These are phyloP conservation scores for Protomyctophum bolini DNA, from an alignment of 2,113 vertebrate genomes.

Conservation along the genomic window DNA sequence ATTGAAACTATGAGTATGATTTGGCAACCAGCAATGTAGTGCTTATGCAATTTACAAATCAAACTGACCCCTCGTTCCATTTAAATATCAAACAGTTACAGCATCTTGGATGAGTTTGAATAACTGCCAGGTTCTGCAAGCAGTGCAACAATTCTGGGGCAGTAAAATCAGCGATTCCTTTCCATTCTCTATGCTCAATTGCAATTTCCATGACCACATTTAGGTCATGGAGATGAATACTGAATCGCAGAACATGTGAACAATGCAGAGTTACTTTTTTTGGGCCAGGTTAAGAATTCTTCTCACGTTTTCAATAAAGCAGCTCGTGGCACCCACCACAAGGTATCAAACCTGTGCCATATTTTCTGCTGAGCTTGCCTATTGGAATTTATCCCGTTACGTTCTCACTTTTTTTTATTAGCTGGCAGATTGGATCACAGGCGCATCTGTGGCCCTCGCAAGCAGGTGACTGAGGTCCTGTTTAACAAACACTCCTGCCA, in stretches of 20 bases:
- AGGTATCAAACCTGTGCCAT: constrained; percentile 55
- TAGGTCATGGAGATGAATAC: neutral
- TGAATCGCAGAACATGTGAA: neutral
- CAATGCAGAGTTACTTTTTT: constrained; percentile 20
- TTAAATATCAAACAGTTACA: constrained; percentile 13
- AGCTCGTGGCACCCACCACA: constrained; percentile 25
- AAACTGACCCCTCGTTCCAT: constrained; percentile 15
- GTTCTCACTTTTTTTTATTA: constrained; percentile 70
- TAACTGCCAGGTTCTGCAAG: neutral
- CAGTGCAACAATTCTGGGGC: too few species aligned
- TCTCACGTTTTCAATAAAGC: constrained; percentile 54
- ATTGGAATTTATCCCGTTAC: constrained; percentile 57
- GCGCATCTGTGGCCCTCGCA: constrained; percentile 45
- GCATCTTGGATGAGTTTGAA: neutral
- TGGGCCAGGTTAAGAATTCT: constrained; percentile 30
- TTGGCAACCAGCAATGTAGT: constrained; percentile 27
- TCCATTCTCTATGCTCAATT: neutral
- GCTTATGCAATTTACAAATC: constrained; percentile 12
- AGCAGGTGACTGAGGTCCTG: constrained; percentile 48
- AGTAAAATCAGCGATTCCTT: too few species aligned
- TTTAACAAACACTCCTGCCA: constrained; percentile 61
- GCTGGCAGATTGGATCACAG: constrained; percentile 52
- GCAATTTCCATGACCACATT: neutral
- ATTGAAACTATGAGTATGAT: constrained; percentile 22
- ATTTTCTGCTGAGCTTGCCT: constrained; percentile 62